phyloP scores from a whole-genome alignment of 2,113 vertebrate genomes.

The Microtus richardsoni region DNA sequence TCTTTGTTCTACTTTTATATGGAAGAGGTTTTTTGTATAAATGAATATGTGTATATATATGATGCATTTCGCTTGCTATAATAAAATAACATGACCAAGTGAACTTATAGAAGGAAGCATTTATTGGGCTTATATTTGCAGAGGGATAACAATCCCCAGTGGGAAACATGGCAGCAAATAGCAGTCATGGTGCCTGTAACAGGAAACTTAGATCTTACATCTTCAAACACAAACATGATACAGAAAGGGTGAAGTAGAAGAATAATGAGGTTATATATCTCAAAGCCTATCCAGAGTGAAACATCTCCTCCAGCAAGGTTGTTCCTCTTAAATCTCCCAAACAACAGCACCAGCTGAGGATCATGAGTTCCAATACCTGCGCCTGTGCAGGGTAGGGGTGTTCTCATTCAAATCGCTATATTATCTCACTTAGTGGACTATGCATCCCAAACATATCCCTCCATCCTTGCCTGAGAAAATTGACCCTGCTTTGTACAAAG shows the following conservation, averaged over 20 bases:
- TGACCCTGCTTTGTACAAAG: background rate
- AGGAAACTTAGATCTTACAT: background rate
- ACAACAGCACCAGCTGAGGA: background rate
- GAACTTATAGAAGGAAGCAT: background rate
- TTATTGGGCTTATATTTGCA: background rate
- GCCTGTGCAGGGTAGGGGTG: fast-evolving
- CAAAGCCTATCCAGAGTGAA: background rate
- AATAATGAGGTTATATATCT: background rate
- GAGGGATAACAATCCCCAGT: background rate
- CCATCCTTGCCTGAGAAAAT: background rate
- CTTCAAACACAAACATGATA: background rate
- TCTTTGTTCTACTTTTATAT: background rate
- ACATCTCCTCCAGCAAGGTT: background rate
- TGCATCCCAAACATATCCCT: background rate
- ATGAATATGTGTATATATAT: background rate
- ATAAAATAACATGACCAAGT: background rate
- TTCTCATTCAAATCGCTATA: background rate
- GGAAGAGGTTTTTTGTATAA: background rate
- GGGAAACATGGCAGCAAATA: background rate
- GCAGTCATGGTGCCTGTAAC: background rate
- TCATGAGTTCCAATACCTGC: background rate
- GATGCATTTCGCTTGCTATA: background rate
- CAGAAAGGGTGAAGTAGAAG: background rate
- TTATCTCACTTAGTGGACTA: background rate
- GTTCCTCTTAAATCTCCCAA: background rate